Base-by-base conservation (phyloP, 2,113 vertebrate species). In the Trematomus loennbergii region DNA sequence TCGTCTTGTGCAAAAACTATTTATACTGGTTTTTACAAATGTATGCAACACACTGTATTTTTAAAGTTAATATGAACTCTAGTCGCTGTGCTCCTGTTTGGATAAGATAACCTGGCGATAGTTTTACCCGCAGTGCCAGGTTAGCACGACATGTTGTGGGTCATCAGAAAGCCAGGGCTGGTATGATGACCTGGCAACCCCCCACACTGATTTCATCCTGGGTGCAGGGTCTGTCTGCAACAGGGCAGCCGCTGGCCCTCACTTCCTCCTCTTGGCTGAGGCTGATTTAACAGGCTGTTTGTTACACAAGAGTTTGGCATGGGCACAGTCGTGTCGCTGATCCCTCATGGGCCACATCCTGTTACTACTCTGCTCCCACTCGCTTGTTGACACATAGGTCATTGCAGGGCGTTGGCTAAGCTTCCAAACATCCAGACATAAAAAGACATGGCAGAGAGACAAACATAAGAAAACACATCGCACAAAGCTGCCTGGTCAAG, bases 321-420 rank as follows among this genome's bases (percentile, higher is more conserved):
- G 57, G 82, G 83, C 78, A 36, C 49, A 36, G 71, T 72, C 50
- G 75, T 57, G 58, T 80, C 52, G 66, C 75, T 63, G 64, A 68
- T 82, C 87, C 72, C 82, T 78, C 66, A 25, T 70, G 73, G 84
- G 81, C 91, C 86, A 89, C 90, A 92, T 92, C 91, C 91, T 92
- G 91, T 91, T 84, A 79, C 73, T 13, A 59, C 78, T 69, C 78
- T 75, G 86, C 90, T 76, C 87, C 84, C 87, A 92, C 89, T 87
- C 62, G 40, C 66, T 79, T 89, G 82, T 88, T 91, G 88, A 93
- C 89, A 91, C 83, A 82, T n/a, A 64, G 88, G 87, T 89, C 88
- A 88, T 82, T 84, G 77, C 82, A 84, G 90, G 90, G 89, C 82
- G 77, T 91, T 82, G 79, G 85, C 83, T 63, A 1, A 46, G 78